Evolutionary conservation across 2,888 invertebrate genomes (phyloP), one percentile per base, ranked within the genome.

Genomic region (Caradrina kadenii): DNA sequence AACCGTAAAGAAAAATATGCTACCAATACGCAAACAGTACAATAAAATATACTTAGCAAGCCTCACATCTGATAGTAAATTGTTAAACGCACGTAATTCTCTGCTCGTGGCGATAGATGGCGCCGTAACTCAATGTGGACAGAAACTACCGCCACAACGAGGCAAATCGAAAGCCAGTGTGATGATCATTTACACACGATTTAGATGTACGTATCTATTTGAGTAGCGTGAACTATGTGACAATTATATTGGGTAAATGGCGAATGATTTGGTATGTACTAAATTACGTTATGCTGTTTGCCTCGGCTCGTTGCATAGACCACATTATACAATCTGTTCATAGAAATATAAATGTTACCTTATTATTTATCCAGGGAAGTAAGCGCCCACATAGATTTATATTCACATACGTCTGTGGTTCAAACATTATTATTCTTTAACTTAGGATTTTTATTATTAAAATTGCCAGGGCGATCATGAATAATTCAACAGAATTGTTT

Each of bases 91-190:
- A 31, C 63, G 80, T 82, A 79, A 82, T 82, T 80, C 74, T 77
- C 63, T 61, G 66, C 59, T 64, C 45, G 50, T 56, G 54, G 61
- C 72, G 63, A 81, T 80, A 82, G 77, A 81, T 81, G 70, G 74
- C 53, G 61, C 63, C 55, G 75, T 81, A 74, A 77, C 69, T 81
- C 82, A 75, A 52, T n/a, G 72, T 45, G 62, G 74, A 80, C 74
- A 54, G 64, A 64, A 77, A 80, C 82, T 80, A 70, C 77, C 80
- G 73, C 56, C 72, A 64, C 73, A 66, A 65, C 54, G 68, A 78
- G 71, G 77, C 68, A 71, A 81, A 81, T 82, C 80, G 79, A 82
- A 76, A 79, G 67, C 80, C 69, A 77, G 63, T 59, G 49, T 26
- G 52, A 59, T 69, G 56, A 73, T 73, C 77, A 75, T 74, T 77